phyloP scores from a whole-genome alignment of 1,140 invertebrate species.

The Yoshiicerus persimilis region DNA sequence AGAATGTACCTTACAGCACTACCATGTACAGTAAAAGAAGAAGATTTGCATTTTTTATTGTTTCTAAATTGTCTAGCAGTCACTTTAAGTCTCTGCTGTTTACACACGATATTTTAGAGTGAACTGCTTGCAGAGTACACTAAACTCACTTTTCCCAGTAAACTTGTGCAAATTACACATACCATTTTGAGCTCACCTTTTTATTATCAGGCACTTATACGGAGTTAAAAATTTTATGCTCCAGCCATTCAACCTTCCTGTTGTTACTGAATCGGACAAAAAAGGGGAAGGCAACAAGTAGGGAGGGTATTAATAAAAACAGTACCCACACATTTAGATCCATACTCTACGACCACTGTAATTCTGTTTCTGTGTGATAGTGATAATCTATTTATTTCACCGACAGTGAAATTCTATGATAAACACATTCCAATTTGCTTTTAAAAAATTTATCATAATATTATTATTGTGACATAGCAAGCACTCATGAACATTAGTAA shows the following conservation, averaged over 20 bases:
- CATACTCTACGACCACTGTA: no score
- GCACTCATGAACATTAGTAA: no score
- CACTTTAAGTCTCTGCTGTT: background rate
- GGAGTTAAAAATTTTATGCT: background rate
- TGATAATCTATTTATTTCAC: background rate
- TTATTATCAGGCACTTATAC: background rate
- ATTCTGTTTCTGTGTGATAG: no score
- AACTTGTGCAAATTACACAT: background rate
- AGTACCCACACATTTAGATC: no score
- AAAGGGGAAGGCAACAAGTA: background rate
- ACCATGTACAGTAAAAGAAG: background rate
- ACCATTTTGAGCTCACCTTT: background rate
- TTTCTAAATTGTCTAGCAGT: background rate
- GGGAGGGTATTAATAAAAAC: background rate
- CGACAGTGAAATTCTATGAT: background rate
- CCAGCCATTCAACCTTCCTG: background rate
- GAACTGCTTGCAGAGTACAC: no score
- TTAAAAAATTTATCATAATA: background rate
- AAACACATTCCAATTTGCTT: background rate
- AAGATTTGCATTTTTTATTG: background rate
- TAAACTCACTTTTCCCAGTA: background rate
- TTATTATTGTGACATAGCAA: background rate
- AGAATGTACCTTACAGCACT: background rate
- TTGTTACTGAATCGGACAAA: background rate
- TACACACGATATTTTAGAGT: no score